A percentile compares a stretch with the other conserved stretches of the same genome.
phyloP scores from a whole-genome alignment of 37 sponge, comb jelly and placozoan species.

The Ephydatia muelleri region DNA sequence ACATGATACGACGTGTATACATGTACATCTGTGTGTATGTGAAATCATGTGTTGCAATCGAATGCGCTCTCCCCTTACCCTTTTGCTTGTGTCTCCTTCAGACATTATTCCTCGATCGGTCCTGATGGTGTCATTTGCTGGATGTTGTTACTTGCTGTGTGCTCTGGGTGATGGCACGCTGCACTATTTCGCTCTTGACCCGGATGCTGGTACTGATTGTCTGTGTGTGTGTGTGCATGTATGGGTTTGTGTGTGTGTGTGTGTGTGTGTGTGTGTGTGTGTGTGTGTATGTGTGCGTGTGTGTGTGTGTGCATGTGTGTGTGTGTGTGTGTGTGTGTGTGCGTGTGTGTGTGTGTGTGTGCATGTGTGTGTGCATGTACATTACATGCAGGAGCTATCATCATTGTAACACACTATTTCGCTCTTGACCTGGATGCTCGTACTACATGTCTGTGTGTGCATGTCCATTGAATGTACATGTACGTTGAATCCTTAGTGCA shows the following conservation, averaged over 20 bases:
- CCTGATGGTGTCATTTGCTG: constrained; percentile 70
- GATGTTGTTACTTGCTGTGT: constrained; percentile 72
- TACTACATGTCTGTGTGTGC: too few species aligned
- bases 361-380: background rate
- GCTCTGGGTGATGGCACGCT: constrained; percentile 93
- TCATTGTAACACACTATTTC: too few species aligned
- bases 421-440: constrained; percentile 63
- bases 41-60: background rate
- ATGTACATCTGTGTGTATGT: constrained; percentile 3
- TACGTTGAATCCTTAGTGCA: too few species aligned
- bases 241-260: background rate
- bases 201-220: constrained; percentile 67
- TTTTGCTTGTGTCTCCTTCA: background rate
- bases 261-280: background rate
- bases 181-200: constrained; percentile 79
- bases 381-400: too few species aligned
- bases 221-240: background rate
- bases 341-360: too few species aligned
- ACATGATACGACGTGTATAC: background rate
- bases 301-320: background rate
- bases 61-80: background rate
- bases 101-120: constrained; percentile 89
- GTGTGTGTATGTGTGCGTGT: background rate
- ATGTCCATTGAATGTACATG: too few species aligned
- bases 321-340: background rate